Base-by-base conservation (phyloP, 2,113 vertebrate species). In the Xenus cinereus region DNA sequence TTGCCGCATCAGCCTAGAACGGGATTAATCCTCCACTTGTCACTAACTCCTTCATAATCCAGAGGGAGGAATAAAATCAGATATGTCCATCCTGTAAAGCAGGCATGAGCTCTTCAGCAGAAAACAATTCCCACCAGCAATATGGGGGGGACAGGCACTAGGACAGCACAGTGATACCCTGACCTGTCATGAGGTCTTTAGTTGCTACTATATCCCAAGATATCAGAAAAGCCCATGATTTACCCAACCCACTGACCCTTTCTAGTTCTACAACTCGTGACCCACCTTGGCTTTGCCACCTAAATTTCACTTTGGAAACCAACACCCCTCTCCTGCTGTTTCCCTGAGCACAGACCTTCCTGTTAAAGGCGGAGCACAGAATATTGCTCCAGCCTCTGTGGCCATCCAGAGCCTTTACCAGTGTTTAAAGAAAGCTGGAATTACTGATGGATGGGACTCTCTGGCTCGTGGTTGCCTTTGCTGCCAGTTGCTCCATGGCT, bases 71-170 rank as follows among this genome's bases (percentile, higher is more conserved):
- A 62, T 27, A 30, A 63, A 63, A 51, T 6, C 57, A 7, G 7
- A 33, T 51, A 56, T 33, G 15, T 7, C 41, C 21, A 14, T 6
- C 21, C 53, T 53, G 57, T 27, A 39, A 54, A 71, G 39, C 35
- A 43, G 51, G 20, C 33, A 16, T 12, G 28, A 88, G 12, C 4
- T 43, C 72, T 63, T 48, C 54, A 43, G 75, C 14, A 57, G 75
- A 51, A 66, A 56, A 30, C 4, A 14, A 26, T 28, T 67, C 62
- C 51, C 41, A 67, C 26, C 57, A 62, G 32, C 56, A 56, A 1
- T 23, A 21, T 0, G 2, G 7, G 57, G 30, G 63, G 28, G 13
- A 51, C 15, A 39, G 35, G 12, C 2, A 0, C 10, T 11, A 14
- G 28, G 26, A 72, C n/a, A 41, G n/a, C 37, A 32, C 53, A 57